Evolutionary conservation across 2,888 invertebrate genomes (phyloP).

Genomic region (Drosophila subsilvestris): DNA sequence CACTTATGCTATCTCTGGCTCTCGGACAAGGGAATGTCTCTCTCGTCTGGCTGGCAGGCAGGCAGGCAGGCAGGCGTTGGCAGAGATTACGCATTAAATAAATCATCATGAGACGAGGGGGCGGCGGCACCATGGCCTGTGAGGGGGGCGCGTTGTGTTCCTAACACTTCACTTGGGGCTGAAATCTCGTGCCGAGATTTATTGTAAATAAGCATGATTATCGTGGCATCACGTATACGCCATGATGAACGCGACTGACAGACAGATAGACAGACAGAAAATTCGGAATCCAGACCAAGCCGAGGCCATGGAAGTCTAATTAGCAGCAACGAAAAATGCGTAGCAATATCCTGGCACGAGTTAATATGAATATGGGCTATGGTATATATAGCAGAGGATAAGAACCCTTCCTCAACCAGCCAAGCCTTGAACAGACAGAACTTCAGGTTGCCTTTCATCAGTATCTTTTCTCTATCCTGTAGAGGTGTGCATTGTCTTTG

Average conservation of each 20-base stretch:
- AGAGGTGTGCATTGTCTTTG: slow-evolving; percentile 9
- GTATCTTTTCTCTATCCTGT: neutral
- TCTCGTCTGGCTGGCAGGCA: slow-evolving; percentile 58
- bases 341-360: neutral
- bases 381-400: neutral
- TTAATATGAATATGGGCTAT: neutral
- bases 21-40: neutral
- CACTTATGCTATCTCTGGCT: neutral
- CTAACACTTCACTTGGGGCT: slow-evolving; percentile 68
- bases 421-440: neutral
- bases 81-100: slow-evolving; percentile 78
- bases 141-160: slow-evolving; percentile 48
- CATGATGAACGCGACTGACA: slow-evolving; percentile 33
- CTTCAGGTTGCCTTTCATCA: slow-evolving; percentile 15
- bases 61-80: slow-evolving; percentile 70
- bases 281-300: slow-evolving; percentile 15
- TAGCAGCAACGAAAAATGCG: slow-evolving; percentile 11
- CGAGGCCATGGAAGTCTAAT: no score
- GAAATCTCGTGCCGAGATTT: slow-evolving; percentile 66
- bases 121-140: slow-evolving; percentile 12
- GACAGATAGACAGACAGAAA: slow-evolving; percentile 4
- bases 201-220: slow-evolving; percentile 79
- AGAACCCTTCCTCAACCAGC: no score
- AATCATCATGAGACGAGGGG: slow-evolving; percentile 55
- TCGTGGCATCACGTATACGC: slow-evolving; percentile 78